Percentiles rank a stretch among this genome's conserved stretches.
Conservation (phyloP, 2,113 vertebrate species). For the Daphoenositta chrysoptera region DNA sequence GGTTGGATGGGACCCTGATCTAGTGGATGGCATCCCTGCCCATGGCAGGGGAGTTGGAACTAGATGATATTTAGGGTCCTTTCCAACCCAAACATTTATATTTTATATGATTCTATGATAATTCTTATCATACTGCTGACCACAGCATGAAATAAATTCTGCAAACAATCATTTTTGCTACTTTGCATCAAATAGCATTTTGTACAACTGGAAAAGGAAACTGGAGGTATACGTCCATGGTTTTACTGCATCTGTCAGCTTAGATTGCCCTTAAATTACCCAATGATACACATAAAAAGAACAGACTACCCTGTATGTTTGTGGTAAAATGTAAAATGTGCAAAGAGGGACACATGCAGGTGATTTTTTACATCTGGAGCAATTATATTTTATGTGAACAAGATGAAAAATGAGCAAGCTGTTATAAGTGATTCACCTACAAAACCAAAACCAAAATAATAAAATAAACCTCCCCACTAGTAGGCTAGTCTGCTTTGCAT, state of each 20-base stretch:
- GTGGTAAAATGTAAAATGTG: neutral
- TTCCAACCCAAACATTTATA: neutral
- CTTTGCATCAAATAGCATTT: neutral
- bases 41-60: neutral
- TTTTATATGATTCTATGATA: neutral
- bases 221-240: neutral
- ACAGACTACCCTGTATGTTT: neutral
- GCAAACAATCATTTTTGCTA: neutral
- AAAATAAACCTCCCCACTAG: neutral
- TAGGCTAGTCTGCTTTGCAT: neutral
- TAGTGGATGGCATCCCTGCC: neutral
- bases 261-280: neutral
- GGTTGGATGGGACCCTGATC: neutral
- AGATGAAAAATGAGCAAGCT: neutral
- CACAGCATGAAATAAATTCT: neutral
- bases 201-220: neutral
- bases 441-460: neutral
- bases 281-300: neutral
- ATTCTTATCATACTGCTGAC: neutral
- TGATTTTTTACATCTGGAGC: neutral
- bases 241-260: neutral
- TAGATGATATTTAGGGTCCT: neutral
- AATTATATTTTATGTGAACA: neutral
- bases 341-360: accelerated
- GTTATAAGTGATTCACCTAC: neutral